phyloP scores from a whole-genome alignment of 2,888 invertebrate species.

The Achlya flavicornis region DNA sequence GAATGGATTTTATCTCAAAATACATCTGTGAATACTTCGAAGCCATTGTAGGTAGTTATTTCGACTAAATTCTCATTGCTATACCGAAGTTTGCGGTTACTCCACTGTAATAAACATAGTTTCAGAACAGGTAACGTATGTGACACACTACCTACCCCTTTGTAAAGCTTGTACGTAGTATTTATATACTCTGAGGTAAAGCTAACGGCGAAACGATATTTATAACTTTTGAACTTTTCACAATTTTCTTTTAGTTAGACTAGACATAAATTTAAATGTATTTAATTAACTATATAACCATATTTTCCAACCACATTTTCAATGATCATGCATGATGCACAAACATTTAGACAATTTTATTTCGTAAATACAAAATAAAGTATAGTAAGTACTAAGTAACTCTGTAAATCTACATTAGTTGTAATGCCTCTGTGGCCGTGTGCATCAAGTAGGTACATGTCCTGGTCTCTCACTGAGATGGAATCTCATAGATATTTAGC shows the following conservation, averaged over 20 bases:
- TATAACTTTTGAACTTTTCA: too few relatives aligned
- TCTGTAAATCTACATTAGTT: background rate
- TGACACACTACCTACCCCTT: slow-evolving; percentile 47
- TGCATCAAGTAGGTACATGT: slow-evolving; percentile 44
- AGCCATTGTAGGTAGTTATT: slow-evolving; percentile 58
- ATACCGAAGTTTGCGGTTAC: slow-evolving; percentile 66
- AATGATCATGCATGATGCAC: too few relatives aligned
- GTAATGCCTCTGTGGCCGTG: slow-evolving; percentile 27
- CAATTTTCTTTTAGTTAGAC: too few relatives aligned
- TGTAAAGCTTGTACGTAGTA: slow-evolving; percentile 11
- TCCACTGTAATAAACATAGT: slow-evolving; percentile 74
- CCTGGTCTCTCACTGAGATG: slow-evolving; percentile 45
- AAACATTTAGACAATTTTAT: too few relatives aligned
- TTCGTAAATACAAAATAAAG: too few relatives aligned
- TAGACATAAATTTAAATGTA: too few relatives aligned
- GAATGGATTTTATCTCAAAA: slow-evolving; percentile 42
- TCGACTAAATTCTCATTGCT: slow-evolving; percentile 65
- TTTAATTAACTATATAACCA: too few relatives aligned
- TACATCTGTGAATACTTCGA: slow-evolving; percentile 49
- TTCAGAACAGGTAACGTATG: slow-evolving; percentile 66
- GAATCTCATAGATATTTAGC: slow-evolving; percentile 72
- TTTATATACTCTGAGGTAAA: too few relatives aligned
- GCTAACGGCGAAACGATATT: too few relatives aligned
- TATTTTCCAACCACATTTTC: too few relatives aligned
- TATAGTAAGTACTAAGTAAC: too few relatives aligned